phyloP scores from a whole-genome alignment of 2,113 vertebrate species.

The Nothocercus nigrocapillus region DNA sequence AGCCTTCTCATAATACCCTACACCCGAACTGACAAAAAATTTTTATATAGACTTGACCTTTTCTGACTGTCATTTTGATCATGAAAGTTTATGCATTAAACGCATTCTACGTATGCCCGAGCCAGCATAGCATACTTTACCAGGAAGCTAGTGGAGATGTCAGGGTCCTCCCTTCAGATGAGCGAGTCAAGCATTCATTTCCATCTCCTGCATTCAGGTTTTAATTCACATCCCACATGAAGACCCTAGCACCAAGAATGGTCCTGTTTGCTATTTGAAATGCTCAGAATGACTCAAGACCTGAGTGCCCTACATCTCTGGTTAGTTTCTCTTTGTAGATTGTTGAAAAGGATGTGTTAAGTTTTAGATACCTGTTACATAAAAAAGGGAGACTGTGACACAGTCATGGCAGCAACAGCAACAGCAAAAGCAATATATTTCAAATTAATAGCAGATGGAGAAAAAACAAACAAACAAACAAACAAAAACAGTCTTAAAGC shows the following conservation, averaged over 20 bases:
- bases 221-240: neutral
- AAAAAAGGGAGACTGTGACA: neutral
- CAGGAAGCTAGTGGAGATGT: neutral
- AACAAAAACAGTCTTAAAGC: neutral
- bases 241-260: fast-evolving
- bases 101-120: neutral
- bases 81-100: neutral
- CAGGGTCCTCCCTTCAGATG: neutral
- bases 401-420: neutral
- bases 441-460: neutral
- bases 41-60: neutral
- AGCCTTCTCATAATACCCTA: neutral
- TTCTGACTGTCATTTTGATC: neutral
- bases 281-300: neutral
- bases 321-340: neutral
- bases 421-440: neutral
- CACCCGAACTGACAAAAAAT: neutral
- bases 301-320: neutral
- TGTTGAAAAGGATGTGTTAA: neutral
- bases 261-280: neutral
- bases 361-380: neutral
- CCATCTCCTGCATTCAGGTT: neutral
- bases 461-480: too few species aligned
- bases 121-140: neutral
- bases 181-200: neutral